Conservation (phyloP, 2,797 vertebrate species). For the Triplophysa yarkandensis region DNA sequence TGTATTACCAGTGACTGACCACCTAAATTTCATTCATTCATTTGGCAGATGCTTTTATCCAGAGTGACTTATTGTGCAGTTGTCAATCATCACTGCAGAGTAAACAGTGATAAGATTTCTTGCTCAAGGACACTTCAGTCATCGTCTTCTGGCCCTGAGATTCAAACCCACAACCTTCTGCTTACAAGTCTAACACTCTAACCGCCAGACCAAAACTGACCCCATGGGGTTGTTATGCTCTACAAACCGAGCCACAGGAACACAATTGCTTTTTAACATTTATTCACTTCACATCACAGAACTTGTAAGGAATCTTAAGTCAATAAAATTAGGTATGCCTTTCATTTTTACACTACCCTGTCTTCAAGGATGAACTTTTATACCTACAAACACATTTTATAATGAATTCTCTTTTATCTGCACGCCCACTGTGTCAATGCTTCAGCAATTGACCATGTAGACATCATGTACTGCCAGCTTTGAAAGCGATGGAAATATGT, state of each 20-base stretch:
- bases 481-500: slow-evolving; percentile 58
- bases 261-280: background rate
- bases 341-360: background rate
- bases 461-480: slow-evolving; percentile 48
- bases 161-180: no score
- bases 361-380: background rate
- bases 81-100: no score
- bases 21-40: no score
- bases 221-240: no score
- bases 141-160: no score
- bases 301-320: background rate
- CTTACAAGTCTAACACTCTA: no score
- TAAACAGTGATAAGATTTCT: no score
- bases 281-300: background rate
- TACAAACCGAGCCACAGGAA: background rate
- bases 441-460: slow-evolving; percentile 24
- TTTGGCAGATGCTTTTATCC: no score
- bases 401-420: slow-evolving; percentile 39
- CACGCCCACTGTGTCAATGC: background rate
- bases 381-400: background rate
- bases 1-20: no score
- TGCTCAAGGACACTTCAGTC: no score
- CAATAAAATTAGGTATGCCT: background rate
- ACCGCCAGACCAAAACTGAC: no score
- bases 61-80: no score